Conservation (phyloP, 1,140 invertebrate genomes). For the Panonychus citri region DNA sequence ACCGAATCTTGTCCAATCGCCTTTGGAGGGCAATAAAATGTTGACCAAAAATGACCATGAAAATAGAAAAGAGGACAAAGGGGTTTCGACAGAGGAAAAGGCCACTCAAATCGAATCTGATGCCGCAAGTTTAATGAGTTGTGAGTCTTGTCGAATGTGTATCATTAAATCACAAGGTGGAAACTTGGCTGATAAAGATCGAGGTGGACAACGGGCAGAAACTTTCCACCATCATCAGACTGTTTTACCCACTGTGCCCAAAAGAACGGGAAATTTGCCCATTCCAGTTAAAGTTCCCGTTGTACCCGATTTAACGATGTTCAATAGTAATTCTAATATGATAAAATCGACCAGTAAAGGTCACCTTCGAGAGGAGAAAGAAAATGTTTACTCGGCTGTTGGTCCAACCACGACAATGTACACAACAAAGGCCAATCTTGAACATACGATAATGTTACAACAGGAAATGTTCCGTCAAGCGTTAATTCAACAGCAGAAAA, state of each 20-base stretch:
- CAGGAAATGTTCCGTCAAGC: slow-evolving; percentile 41
- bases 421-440: slow-evolving; percentile 42
- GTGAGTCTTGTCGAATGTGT: slow-evolving; percentile 14
- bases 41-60: not conserved
- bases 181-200: no score
- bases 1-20: no score
- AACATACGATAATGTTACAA: slow-evolving; percentile 44
- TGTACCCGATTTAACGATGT: not conserved
- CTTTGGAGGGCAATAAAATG: no score
- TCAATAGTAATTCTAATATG: no score
- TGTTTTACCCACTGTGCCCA: no score
- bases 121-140: slow-evolving; percentile 18
- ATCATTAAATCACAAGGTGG: slow-evolving; percentile 11
- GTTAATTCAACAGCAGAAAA: slow-evolving; percentile 20
- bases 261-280: no score
- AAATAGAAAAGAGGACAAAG: not conserved
- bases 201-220: no score
- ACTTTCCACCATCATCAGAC: no score
- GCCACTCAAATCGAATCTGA: slow-evolving; percentile 19
- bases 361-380: not conserved
- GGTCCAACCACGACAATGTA: slow-evolving; percentile 33
- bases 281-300: no score
- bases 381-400: not conserved
- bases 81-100: slow-evolving; percentile 12
- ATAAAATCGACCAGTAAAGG: not conserved